These are phyloP conservation scores for Cebus imitator DNA, from an alignment of 2,113 vertebrate genomes.

Conservation along the genomic window DNA sequence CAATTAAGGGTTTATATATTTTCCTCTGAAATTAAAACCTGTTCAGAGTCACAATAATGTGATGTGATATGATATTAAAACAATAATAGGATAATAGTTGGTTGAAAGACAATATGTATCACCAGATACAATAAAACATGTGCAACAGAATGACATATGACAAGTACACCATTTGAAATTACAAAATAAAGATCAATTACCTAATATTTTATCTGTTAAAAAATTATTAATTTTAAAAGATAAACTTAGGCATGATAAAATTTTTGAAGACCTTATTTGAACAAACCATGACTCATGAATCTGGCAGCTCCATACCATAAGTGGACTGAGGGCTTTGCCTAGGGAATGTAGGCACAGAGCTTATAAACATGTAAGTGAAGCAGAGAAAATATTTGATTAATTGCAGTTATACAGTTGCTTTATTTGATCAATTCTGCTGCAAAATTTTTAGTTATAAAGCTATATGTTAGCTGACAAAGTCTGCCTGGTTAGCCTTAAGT, in stretches of 20 bases:
- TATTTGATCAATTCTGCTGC: not conserved
- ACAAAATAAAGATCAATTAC: not conserved
- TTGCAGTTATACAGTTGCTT: no score
- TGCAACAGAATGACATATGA: not conserved
- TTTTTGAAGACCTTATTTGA: not conserved
- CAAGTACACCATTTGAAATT: not conserved
- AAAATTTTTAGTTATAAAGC: not conserved
- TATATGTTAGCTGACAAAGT: not conserved
- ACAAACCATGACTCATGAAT: not conserved
- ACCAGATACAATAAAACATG: not conserved
- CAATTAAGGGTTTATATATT: not conserved
- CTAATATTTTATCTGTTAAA: not conserved
- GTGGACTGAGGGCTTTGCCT: not conserved
- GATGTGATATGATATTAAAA: not conserved
- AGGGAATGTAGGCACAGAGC: fast-evolving
- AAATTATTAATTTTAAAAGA: not conserved
- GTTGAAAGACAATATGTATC: not conserved
- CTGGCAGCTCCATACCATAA: not conserved
- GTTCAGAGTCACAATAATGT: not conserved
- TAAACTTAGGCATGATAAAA: not conserved
- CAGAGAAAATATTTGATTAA: not conserved
- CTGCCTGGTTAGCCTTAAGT: not conserved
- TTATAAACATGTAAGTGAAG: not conserved
- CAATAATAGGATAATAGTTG: not conserved
- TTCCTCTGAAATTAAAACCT: not conserved